These are phyloP conservation scores for Telenomus remus DNA, from an alignment of 1,140 invertebrate genomes.

Conservation along the genomic window DNA sequence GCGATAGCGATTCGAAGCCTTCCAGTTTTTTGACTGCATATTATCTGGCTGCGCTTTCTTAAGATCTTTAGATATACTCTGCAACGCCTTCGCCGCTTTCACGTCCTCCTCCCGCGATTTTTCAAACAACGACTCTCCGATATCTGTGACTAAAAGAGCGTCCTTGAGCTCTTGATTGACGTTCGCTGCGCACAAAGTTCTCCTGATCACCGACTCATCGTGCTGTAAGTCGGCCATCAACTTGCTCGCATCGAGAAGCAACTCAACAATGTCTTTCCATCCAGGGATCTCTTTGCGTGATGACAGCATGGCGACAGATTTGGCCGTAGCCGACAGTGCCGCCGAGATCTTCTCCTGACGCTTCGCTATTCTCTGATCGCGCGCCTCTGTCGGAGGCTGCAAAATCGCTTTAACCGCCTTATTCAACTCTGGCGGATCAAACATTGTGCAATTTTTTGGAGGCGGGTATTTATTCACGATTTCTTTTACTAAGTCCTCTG, in stretches of 20 bases:
- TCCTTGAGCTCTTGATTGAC: constrained; percentile 18
- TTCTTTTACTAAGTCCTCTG: background rate
- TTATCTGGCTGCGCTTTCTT: constrained; percentile 5
- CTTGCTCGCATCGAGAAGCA: constrained; percentile 24
- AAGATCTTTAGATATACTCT: constrained; percentile 23
- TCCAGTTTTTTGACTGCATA: no score
- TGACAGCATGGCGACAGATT: constrained; percentile 2
- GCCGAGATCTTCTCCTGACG: constrained; percentile 42
- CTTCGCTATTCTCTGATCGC: constrained; percentile 36
- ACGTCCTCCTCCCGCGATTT: constrained; percentile 10
- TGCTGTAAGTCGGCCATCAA: constrained; percentile 48
- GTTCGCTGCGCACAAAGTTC: constrained; percentile 35
- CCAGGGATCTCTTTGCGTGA: background rate
- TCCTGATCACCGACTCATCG: constrained; percentile 35
- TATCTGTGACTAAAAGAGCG: background rate
- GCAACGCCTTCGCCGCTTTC: constrained; percentile 20
- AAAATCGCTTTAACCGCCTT: constrained; percentile 25
- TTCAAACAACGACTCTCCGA: constrained; percentile 16
- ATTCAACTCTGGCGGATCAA: constrained; percentile 47
- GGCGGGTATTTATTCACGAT: constrained; percentile 31
- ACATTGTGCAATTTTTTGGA: constrained; percentile 20
- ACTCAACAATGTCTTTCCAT: constrained; percentile 17
- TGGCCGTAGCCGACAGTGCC: constrained; percentile 20
- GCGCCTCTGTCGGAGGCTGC: constrained; percentile 18
- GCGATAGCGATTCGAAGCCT: no score